Base-by-base conservation (phyloP, 2,888 invertebrate species). In the Drosophila melanosoma region DNA sequence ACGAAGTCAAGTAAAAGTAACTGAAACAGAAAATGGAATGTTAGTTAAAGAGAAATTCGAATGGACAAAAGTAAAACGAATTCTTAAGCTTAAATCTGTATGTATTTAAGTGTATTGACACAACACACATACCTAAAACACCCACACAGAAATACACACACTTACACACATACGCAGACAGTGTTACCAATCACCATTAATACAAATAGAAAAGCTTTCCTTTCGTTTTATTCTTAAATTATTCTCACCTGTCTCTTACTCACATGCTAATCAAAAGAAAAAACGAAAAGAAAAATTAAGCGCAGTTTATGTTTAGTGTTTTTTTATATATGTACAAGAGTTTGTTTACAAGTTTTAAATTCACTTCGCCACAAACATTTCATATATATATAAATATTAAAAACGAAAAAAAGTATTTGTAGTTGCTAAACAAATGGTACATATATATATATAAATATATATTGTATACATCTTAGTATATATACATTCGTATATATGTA, bases 91-190 rank as follows among this genome's bases (percentile, higher is more conserved):
- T 91, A 92, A 85, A 91, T 92, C 87, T 83, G 74, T 83, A 86
- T 92, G 90, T 91, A 92, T 90, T 88, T 91, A 91, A 91, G 92
- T 92, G 91, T 91, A 91, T 90, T 91, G 89, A 26, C 45, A 26
- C 33, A 17, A 59, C 33, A n/a, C 45, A 12, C 33, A 23, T 8
- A 15, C 6, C n/a, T 29, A 29, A 29, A 29, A 10, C 29, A 15
- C 26, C 23, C 26, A 26, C 26, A 42, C 10, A 64, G 54, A 62
- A 2, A 58, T 35, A 72, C 59, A 29, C 45, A 58, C 69, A 58
- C 26, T 58, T 7, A 60, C 51, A 61, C 48, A 61, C 40, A 62
- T 57, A 51, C 32, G 59, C 58, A 61, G 57, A 40, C 26, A 29
- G 56, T 20, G 53, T 52, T 66, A n/a, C 26, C 59, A 56, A 61